phyloP scores from a whole-genome alignment of 2,113 vertebrate species.

The Zingel zingel region DNA sequence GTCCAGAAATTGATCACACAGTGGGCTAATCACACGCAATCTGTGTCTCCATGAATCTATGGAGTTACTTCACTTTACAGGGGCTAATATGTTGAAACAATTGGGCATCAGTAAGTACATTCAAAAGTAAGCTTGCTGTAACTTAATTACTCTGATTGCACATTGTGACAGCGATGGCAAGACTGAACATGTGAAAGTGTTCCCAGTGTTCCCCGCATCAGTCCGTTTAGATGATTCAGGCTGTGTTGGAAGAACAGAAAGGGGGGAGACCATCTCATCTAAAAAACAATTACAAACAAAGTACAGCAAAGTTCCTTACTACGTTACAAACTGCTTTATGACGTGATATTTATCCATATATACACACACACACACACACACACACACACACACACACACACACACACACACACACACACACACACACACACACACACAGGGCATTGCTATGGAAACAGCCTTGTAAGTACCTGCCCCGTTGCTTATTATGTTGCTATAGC shows the following conservation, averaged over 20 bases:
- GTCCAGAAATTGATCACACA: not conserved
- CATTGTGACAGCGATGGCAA: conserved; percentile 19
- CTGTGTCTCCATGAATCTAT: not conserved
- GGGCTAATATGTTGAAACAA: conserved; percentile 5
- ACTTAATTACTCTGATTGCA: conserved; percentile 12
- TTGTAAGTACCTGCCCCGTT: conserved; percentile 80
- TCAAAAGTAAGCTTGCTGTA: conserved; percentile 6
- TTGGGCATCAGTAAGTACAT: conserved; percentile 15
- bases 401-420: conserved; percentile 70
- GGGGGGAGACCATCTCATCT: not conserved
- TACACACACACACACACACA: conserved; percentile 69
- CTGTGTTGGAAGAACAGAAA: conserved; percentile 7
- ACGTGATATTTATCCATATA: conserved; percentile 83
- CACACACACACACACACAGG: conserved; percentile 62
- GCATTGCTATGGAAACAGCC: conserved; percentile 84
- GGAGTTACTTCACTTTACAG: not conserved
- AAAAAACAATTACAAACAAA: conserved; percentile 42
- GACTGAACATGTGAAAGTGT: conserved; percentile 65
- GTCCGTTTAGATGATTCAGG: not conserved
- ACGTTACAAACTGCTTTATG: conserved; percentile 69
- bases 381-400: conserved; percentile 67
- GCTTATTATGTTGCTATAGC: conserved; percentile 88
- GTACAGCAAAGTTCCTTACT: conserved; percentile 50
- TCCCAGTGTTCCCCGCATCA: conserved; percentile 25
- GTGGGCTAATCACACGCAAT: not conserved